A percentile compares a stretch with the other conserved stretches of the same genome.
These are phyloP conservation scores for Peromyscus californicus DNA, from an alignment of 2,113 vertebrate species.

Conservation along the genomic window DNA sequence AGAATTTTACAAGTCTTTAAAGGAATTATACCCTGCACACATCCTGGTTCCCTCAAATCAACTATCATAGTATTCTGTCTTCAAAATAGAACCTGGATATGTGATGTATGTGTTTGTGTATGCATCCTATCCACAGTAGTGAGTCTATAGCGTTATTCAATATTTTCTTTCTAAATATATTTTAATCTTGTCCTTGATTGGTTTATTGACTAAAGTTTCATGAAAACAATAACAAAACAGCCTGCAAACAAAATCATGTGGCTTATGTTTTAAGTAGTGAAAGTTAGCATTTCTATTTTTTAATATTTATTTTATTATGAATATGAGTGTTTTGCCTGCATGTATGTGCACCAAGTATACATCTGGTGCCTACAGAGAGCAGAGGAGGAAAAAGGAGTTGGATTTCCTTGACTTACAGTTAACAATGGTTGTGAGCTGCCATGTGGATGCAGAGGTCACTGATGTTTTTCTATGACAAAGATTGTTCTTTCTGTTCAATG, in stretches of 20 bases:
- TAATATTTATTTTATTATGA: background rate
- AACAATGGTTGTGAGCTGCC: background rate
- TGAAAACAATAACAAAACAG: background rate
- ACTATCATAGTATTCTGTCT: background rate
- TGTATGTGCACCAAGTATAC: background rate
- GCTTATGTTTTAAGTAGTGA: background rate
- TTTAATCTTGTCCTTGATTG: background rate
- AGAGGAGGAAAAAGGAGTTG: background rate
- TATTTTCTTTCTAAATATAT: background rate
- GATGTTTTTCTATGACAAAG: background rate
- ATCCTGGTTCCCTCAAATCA: background rate
- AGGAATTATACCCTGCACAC: background rate
- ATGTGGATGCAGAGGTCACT: background rate
- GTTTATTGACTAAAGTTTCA: background rate
- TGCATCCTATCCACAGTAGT: background rate
- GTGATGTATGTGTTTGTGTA: background rate
- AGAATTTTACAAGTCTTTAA: background rate
- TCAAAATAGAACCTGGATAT: background rate
- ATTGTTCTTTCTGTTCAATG: background rate
- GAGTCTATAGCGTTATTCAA: background rate
- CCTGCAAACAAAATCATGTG: background rate
- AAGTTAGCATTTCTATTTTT: background rate
- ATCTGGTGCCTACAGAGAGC: background rate
- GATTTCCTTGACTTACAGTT: background rate
- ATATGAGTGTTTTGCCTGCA: background rate